Conservation (phyloP, 1,140 invertebrate species). For the Trachelipus rathkii region DNA sequence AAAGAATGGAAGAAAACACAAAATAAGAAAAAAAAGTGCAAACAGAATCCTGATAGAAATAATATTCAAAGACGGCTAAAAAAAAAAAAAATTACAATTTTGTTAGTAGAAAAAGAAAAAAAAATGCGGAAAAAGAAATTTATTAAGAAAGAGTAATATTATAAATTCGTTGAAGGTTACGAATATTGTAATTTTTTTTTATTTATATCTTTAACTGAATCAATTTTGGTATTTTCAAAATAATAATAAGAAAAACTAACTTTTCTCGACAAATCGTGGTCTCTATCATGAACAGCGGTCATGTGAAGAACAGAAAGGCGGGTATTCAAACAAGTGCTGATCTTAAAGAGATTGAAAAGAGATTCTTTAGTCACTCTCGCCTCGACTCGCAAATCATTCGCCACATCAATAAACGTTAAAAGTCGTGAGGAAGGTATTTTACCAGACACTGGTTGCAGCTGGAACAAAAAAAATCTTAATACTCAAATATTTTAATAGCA, state of each 20-base stretch:
- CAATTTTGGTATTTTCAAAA: background rate
- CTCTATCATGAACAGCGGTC: conserved; percentile 39
- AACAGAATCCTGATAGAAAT: no score
- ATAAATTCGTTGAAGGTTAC: no score
- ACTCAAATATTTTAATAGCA: no score
- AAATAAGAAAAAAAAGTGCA: no score
- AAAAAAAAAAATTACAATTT: no score
- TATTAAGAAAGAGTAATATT: no score
- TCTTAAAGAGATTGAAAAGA: conserved; percentile 40
- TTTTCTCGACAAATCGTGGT: conserved; percentile 42
- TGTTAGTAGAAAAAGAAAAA: no score
- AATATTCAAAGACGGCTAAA: no score
- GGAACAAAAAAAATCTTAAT: conserved; percentile 58
- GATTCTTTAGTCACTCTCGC: conserved; percentile 42
- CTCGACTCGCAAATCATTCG: conserved; percentile 32
- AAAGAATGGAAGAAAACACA: no score
- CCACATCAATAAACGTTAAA: conserved; percentile 35
- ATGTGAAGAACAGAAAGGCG: conserved; percentile 38
- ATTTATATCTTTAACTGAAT: background rate
- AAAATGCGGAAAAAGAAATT: no score
- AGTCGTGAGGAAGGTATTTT: conserved; percentile 31
- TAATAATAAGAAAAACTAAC: conserved; percentile 16
- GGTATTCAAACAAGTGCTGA: conserved; percentile 29
- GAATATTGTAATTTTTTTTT: no score
- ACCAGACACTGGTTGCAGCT: conserved; percentile 51